Evolutionary conservation across 64 coral and sea anemone genomes (phyloP), one percentile per base, ranked within the genome.

Genomic region (Stichodactyla mertensii): DNA sequence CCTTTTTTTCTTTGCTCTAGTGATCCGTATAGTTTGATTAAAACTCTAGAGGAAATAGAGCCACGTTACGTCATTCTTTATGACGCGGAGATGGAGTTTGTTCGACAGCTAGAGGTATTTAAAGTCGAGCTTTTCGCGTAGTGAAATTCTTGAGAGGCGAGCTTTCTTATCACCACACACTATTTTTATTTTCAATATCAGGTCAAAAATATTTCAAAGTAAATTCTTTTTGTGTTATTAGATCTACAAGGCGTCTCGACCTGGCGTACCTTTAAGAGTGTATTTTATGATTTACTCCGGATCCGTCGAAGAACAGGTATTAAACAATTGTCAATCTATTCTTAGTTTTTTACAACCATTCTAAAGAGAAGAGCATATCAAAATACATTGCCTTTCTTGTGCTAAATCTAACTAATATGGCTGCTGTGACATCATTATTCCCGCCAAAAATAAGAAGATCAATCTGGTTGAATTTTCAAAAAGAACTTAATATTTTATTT

Each of bases 211-310:
- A 31, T 31, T 31, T 31, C 28, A 31, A 31, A 58, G 0, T 15
- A 15, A 58, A 9, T 26, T 74, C 9, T 74, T 74, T 74, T n/a
- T 74, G 24, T 74, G 22, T 31, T 52, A 6, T 52, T 55, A 99
- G 97, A 91, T 99, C 67, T 99, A 90, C 77, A 99, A 95, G 84
- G 97, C 97, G 6, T 90, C 97, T 54, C 83, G 93, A 89, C 93
- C 97, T 86, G 97, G 97, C 55, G 80, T 99, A 52, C 93, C 97
- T 18, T 64, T 99, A 26, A 87, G 97, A 36, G 92, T 99, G 0
- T 99, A 99, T 83, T 99, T 99, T 57, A 87, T 99, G 74, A 95
- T 99, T 12, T 99, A 99, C 64, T 81, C 97, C 10, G 97, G 97
- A 55, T 99, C 97, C 8, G 97, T 99, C 8, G 97, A 99, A 82